Percentiles rank a stretch among this genome's conserved stretches.
Evolutionary conservation across 2,797 vertebrate species (phyloP).

Genomic region (Hyperoplus lanceolatus): DNA sequence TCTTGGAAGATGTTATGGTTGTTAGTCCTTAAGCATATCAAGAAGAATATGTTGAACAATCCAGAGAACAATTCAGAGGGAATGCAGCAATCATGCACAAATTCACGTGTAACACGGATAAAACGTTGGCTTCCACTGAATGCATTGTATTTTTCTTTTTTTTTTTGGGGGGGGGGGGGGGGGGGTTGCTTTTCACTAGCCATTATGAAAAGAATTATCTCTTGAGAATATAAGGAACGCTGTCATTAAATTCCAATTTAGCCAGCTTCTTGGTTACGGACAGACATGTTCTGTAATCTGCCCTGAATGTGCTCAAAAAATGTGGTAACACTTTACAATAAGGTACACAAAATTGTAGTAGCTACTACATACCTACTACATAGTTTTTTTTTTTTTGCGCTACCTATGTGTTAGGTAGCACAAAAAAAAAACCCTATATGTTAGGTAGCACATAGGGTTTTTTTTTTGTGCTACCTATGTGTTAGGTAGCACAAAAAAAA

Average conservation of each 20-base stretch:
- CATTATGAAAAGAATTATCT: constrained; percentile 60
- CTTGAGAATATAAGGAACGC: constrained; percentile 60
- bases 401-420: too few species aligned
- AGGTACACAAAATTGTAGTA: too few species aligned
- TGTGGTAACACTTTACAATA: too few species aligned
- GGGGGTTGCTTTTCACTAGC: constrained; percentile 45
- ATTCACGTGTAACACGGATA: constrained; percentile 54
- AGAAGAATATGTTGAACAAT: constrained; percentile 80
- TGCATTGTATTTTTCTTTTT: constrained; percentile 25
- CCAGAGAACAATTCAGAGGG: constrained; percentile 69
- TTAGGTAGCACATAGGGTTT: too few species aligned
- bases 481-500: too few species aligned
- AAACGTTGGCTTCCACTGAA: constrained; percentile 51
- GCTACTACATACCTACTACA: too few species aligned
- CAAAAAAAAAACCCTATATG: too few species aligned
- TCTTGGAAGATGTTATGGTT: constrained; percentile 79
- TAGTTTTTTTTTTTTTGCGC: too few species aligned
- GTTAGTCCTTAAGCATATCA: constrained; percentile 81
- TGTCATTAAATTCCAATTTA: constrained; percentile 70
- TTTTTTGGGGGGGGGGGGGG: too few species aligned
- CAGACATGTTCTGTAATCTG: constrained; percentile 66
- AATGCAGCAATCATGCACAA: constrained; percentile 54
- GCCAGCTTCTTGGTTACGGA: constrained; percentile 59
- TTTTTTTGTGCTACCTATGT: too few species aligned
- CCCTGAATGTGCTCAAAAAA: constrained; percentile 31